Percentiles rank a stretch among this genome's conserved stretches.
Evolutionary conservation across 2,888 invertebrate species (phyloP).

Genomic region (Spilosoma lubricipeda): DNA sequence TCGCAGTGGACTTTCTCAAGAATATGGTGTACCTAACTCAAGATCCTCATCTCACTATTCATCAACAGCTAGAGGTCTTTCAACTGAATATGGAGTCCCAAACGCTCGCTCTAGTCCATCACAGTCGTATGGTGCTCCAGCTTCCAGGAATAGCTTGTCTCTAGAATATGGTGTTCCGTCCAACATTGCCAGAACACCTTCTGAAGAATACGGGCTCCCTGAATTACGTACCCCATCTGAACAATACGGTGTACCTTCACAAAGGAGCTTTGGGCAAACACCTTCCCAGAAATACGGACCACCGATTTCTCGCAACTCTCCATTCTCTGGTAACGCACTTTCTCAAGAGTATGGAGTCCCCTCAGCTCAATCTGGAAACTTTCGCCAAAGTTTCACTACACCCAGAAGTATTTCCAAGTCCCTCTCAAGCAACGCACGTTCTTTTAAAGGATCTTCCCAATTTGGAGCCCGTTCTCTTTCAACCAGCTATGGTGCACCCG

Average conservation of each 20-base stretch:
- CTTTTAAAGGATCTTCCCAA: conserved; percentile 41
- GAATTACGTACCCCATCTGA: conserved; percentile 61
- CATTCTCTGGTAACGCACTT: conserved; percentile 40
- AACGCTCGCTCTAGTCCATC: conserved; percentile 53
- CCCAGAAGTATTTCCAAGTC: conserved; percentile 58
- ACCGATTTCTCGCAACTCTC: conserved; percentile 52
- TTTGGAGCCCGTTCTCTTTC: conserved; percentile 52
- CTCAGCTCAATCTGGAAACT: conserved; percentile 45
- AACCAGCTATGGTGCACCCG: conserved; percentile 33
- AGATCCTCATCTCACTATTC: conserved; percentile 32
- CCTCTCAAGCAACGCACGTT: conserved; percentile 47
- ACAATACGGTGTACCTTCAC: conserved; percentile 62
- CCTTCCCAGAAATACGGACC: conserved; percentile 61
- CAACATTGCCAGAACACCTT: conserved; percentile 53
- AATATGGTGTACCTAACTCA: conserved; percentile 56
- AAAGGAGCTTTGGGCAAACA: conserved; percentile 51
- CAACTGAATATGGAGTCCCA: conserved; percentile 59
- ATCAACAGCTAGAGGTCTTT: conserved; percentile 38
- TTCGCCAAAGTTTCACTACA: conserved; percentile 63
- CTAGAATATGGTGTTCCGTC: conserved; percentile 50
- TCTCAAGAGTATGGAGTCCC: conserved; percentile 67
- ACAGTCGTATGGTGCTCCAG: conserved; percentile 28
- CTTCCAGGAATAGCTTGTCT: conserved; percentile 35
- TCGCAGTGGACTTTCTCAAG: conserved; percentile 49
- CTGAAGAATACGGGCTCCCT: conserved; percentile 57